These are phyloP conservation scores for Ceratina japonica DNA, from an alignment of 1,140 invertebrate species.

Conservation along the genomic window DNA sequence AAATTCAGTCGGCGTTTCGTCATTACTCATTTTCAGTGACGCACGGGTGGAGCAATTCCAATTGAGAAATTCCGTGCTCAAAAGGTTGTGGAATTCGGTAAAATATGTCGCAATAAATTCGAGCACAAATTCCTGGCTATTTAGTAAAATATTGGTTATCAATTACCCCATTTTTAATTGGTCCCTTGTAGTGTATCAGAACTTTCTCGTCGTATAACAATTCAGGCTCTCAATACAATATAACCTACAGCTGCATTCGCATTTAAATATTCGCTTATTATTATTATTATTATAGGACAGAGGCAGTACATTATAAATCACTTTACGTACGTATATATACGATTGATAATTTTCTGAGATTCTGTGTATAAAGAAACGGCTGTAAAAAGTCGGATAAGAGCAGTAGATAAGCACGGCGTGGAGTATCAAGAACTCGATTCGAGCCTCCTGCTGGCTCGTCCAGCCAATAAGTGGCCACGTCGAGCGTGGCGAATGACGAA, in stretches of 20 bases:
- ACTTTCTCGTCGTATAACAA: too few species aligned
- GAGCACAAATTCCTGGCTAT: not conserved
- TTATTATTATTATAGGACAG: too few species aligned
- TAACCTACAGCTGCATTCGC: too few species aligned
- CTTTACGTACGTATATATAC: too few species aligned
- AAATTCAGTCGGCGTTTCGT: constrained; percentile 3
- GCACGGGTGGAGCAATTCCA: constrained; percentile 6
- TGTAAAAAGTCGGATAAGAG: not conserved
- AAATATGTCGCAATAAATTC: constrained; percentile 14
- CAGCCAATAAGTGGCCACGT: not conserved
- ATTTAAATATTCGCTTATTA: too few species aligned
- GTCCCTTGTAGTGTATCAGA: too few species aligned
- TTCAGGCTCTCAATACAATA: too few species aligned
- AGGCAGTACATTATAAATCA: too few species aligned
- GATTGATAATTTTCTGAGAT: too few species aligned
- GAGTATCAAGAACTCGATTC: not conserved
- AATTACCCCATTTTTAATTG: too few species aligned
- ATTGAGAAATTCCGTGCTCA: constrained; percentile 20
- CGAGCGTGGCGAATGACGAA: not conserved
- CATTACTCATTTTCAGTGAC: constrained; percentile 9
- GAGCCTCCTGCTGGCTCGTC: not conserved
- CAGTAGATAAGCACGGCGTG: not conserved
- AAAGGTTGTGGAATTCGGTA: not conserved
- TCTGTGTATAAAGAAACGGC: too few species aligned
- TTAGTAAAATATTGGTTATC: not conserved